Base-by-base conservation (phyloP, 2,888 invertebrate species). In the Listrodromus nycthemerus region DNA sequence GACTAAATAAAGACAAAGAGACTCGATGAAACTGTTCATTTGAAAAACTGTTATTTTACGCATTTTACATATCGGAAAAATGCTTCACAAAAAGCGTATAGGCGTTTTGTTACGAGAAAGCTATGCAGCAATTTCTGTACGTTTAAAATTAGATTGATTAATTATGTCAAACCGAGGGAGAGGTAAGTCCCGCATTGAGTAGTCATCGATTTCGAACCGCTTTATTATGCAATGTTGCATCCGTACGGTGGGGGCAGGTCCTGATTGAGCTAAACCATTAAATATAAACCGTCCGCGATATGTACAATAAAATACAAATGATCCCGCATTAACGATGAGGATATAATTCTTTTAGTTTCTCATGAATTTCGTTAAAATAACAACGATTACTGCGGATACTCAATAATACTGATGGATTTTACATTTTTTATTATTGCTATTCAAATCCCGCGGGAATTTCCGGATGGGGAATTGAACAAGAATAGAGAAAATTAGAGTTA, bases 121-220 rank as follows among this genome's bases (percentile, higher is more conserved):
- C 24, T 66, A 55, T 24, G n/a, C 13, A 52, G 37, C 74, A 33
- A 19, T 74, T 50, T 13, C 37, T 41, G 52, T 65, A 65, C 13
- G 24, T 2, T 13, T 27, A 66, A 75, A 52, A 41, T 50, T 10
- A 4, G 5, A 4, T n/a, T 21, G 21, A 66, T 75, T 41, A 27
- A 66, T 75, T 52, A 52, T 33, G n/a, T n/a, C n/a, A 30, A 65
- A 75, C n/a, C 37, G 33, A 16, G 30, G 8, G 50, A 50, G 8
- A 66, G 50, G n/a, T 75, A 24, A 3, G 65, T 24, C 10, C 10
- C 8, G 37, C 50, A 75, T 75, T 75, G 27, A 66, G 21, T 41
- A 41, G 24, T 71, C 55, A 37, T 10, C 37, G 37, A 37, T 37
- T 19, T 37, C 7, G 24, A 37, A 13, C 37, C 10, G 16, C 21